These are phyloP conservation scores for Chrysopilus asiliformis DNA, from an alignment of 2,888 invertebrate species.

Conservation along the genomic window DNA sequence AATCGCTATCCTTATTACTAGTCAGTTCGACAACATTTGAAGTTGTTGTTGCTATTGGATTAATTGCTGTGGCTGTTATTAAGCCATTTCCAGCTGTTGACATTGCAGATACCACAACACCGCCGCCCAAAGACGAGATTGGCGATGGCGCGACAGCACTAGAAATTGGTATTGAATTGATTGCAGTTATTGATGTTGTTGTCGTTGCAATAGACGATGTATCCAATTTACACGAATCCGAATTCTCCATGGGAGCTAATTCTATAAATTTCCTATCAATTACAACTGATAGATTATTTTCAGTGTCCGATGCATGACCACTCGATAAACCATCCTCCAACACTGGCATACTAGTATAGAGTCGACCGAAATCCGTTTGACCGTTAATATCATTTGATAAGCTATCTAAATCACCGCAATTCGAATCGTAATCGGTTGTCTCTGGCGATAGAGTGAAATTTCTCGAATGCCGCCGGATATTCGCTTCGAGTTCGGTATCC, in stretches of 20 bases:
- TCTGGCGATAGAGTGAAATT: conserved; percentile 87
- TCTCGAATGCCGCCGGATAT: conserved; percentile 45
- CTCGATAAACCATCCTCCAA: conserved; percentile 89
- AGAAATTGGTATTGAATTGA: no score
- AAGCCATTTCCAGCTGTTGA: no score
- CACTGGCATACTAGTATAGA: conserved; percentile 74
- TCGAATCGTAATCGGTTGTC: conserved; percentile 85
- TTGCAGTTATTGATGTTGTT: no score
- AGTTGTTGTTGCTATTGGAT: conserved; percentile 4
- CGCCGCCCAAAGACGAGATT: no score
- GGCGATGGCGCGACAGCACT: no score
- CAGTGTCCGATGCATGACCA: conserved; percentile 84
- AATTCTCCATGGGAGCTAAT: conserved; percentile 13
- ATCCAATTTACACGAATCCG: conserved; percentile 9
- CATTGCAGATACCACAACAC: no score
- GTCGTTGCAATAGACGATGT: no score
- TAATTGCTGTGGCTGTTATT: no score
- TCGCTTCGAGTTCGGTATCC: conserved; percentile 31
- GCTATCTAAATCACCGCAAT: conserved; percentile 75
- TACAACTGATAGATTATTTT: conserved; percentile 48
- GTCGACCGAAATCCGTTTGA: conserved; percentile 44
- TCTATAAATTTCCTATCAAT: conserved; percentile 21
- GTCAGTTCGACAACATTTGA: conserved; percentile 10
- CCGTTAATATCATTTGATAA: conserved; percentile 35
- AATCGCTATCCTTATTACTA: conserved; percentile 17